Evolutionary conservation across 2,113 vertebrate genomes (phyloP), one percentile per base, ranked within the genome.

Genomic region (Mormoops blainvillei): DNA sequence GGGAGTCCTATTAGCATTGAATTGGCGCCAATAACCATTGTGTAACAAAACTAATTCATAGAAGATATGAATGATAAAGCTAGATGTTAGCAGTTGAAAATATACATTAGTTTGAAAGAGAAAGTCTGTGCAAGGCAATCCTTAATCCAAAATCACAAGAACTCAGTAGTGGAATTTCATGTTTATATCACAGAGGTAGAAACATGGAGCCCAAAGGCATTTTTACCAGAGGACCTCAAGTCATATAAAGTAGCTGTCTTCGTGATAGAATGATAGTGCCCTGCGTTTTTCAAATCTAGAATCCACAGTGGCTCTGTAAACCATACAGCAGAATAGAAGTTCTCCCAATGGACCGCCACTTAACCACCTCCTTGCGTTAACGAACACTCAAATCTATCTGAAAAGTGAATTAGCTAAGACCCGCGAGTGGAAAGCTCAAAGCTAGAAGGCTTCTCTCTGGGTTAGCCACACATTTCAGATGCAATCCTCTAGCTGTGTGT

Each of bases 1-100:
- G 58, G 58, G 58, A 28, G 26, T 61, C 58, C 24, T 12, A 28
- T 61, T 61, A 26, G 58, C 58, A 0, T 4, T 2, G 24, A 8
- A 61, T 28, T 61, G 58, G 58, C 24, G 3, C 31, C 61, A 65
- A 65, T 33, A 65, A 65, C 13, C 61, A 33, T 65, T 52, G 13
- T 61, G 5, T 33, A 33, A 65, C 28, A 65, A 33, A 65, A 33
- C 22, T 24, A 82, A 73, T 54, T 77, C 26, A 87, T 89, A 73
- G n/a, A 85, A 93, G 41, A 58, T 28, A 65, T 26, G 67, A 81
- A 61, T 14, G 45, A 65, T 43, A 85, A 74, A 92, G 10, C 43
- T 70, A 45, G 12, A 4, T 26, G 3, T 28, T 33, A 83, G 20
- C 61, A 77, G 7, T 45, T 78, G 52, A 76, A 87, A 93, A 43